A percentile compares a stretch with the other conserved stretches of the same genome.
Conservation (phyloP, 2,113 vertebrate species). For the Brevimyrus niger region DNA sequence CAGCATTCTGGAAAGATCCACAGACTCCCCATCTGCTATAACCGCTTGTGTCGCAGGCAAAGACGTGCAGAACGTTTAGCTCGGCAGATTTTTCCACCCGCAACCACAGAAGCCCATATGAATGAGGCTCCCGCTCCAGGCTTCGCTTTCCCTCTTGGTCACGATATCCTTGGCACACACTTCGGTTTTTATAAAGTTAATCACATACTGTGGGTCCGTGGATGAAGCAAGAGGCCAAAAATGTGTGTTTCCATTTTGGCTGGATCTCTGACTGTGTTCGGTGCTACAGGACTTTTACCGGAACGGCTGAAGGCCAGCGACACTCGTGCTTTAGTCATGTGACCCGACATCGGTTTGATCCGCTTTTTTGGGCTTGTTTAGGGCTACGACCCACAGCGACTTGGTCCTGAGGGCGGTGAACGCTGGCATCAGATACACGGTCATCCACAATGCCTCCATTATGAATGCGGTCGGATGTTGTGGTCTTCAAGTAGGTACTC, state of each 20-base stretch:
- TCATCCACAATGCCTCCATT: conserved; percentile 95
- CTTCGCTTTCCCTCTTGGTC: neutral
- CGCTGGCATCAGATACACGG: conserved; percentile 75
- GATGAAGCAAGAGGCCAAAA: neutral
- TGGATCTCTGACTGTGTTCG: neutral
- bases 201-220: conserved; percentile 22
- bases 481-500: conserved; percentile 78
- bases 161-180: neutral
- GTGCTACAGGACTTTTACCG: neutral
- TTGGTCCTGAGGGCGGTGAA: conserved; percentile 82
- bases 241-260: neutral
- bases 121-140: neutral
- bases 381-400: conserved; percentile 95
- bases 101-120: conserved; percentile 26
- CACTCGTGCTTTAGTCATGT: neutral
- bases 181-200: conserved; percentile 36
- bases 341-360: neutral
- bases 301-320: neutral
- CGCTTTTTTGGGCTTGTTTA: conserved; percentile 41
- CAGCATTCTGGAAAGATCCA: conserved; percentile 17
- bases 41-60: conserved; percentile 6
- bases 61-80: conserved; percentile 8
- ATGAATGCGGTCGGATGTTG: conserved; percentile 93
- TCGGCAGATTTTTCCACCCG: conserved; percentile 24
- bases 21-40: conserved; percentile 14